These are phyloP conservation scores for Enteromius treurensis DNA, from an alignment of 2,797 vertebrate species.

Conservation along the genomic window DNA sequence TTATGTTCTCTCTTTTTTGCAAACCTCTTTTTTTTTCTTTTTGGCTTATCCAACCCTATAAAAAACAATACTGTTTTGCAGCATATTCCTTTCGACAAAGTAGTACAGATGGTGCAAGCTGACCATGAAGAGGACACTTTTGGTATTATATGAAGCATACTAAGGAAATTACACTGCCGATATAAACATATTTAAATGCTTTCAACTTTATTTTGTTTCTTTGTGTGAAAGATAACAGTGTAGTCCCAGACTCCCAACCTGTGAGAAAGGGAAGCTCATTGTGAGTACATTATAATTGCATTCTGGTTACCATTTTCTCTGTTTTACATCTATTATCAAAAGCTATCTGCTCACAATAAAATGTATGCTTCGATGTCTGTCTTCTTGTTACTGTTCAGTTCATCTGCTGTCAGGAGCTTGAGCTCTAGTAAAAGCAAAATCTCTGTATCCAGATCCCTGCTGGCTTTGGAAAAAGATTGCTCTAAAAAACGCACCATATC, in stretches of 20 bases:
- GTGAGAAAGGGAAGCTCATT: slow-evolving; percentile 61
- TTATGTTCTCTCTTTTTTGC: background rate
- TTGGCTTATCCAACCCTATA: background rate
- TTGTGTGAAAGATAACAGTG: slow-evolving; percentile 74
- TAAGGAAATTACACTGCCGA: background rate
- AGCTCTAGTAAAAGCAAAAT: slow-evolving; percentile 62
- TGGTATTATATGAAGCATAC: slow-evolving; percentile 56
- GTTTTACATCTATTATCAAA: background rate
- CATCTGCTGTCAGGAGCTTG: slow-evolving; percentile 51
- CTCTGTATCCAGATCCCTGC: slow-evolving; percentile 72
- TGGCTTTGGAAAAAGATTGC: slow-evolving; percentile 66
- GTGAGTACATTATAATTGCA: slow-evolving; percentile 75
- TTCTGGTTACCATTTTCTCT: background rate
- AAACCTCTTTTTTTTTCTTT: background rate
- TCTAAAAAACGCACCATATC: slow-evolving; percentile 49
- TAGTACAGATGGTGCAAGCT: slow-evolving; percentile 60
- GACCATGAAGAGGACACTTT: slow-evolving; percentile 67
- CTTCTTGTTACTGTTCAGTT: slow-evolving; percentile 46
- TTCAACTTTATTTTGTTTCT: slow-evolving; percentile 49
- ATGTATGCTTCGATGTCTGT: slow-evolving; percentile 28
- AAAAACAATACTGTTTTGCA: slow-evolving; percentile 56
- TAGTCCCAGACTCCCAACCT: slow-evolving; percentile 83
- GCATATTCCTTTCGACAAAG: slow-evolving; percentile 67
- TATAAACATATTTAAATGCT: background rate
- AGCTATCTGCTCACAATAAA: slow-evolving; percentile 6